Evolutionary conservation across 1,140 invertebrate genomes (phyloP), one percentile per base, ranked within the genome.

Genomic region (Brachionus paranguensis): DNA sequence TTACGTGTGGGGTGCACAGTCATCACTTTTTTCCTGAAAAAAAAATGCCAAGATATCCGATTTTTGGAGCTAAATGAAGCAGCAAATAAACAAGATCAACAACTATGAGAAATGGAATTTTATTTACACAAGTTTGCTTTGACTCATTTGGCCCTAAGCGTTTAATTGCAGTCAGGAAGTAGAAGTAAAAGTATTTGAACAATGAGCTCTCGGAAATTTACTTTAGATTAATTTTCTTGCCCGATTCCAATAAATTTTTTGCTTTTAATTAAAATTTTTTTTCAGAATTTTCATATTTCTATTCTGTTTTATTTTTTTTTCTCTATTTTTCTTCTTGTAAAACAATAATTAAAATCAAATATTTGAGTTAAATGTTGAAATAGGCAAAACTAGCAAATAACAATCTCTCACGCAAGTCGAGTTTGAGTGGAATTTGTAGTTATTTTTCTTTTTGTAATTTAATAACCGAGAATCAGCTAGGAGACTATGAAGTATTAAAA

Each of bases 301-400:
- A 37, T 14, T 72, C 68, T 72, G 68, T 72, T 72, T 37, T 37
- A 0, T 37, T 7, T 37, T 37, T 33, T 72, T 45, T 72, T 72
- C 33, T 33, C 33, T 41, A 0, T 41, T 68, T 12, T 68, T 41
- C 43, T 43, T 41, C 17, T 72, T 43, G 68, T 72, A 72, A 72
- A 72, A 72, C 20, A 72, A 72, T 72, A 72, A 72, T 72, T 72
- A 72, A 72, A 72, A 72, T 45, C 68, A 72, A 72, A 72, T 72
- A 72, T 72, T 72, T 72, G 68, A 72, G 41, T 72, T 43, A 3
- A 72, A 37, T 20, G 47, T 27, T 47, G 17, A 76, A 76, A 50
- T 37, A 29, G 47, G 47, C 72, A 76, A 47, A 74, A 76, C 72
- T 76, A 27, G 24, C 17, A 37, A 27, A 76, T 29, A 50, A 14